Percentiles rank a stretch among this genome's conserved stretches.
These are phyloP conservation scores for Dipus sagitta DNA, from an alignment of 2,797 vertebrate species.

Conservation along the genomic window DNA sequence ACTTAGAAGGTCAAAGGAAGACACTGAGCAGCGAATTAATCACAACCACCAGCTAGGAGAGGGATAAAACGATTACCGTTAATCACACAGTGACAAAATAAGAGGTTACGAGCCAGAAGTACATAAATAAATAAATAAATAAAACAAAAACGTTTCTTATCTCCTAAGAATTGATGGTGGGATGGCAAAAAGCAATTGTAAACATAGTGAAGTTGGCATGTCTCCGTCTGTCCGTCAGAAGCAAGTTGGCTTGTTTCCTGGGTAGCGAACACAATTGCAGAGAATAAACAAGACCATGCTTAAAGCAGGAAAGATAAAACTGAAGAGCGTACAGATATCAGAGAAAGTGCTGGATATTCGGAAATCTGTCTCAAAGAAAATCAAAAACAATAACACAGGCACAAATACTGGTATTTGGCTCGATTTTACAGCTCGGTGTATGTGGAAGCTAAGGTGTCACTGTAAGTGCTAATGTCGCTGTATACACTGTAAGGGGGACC, in stretches of 20 bases:
- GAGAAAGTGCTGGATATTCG: constrained; percentile 38
- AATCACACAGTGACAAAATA: constrained; percentile 90
- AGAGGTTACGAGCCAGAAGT: constrained; percentile 85
- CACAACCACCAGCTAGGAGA: constrained; percentile 90
- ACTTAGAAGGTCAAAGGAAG: constrained; percentile 88
- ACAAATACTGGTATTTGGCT: constrained; percentile 42
- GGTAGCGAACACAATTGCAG: constrained; percentile 85
- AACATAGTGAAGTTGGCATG: constrained; percentile 76
- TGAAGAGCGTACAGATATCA: constrained; percentile 33
- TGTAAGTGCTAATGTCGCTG: not conserved
- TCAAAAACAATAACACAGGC: constrained; percentile 26
- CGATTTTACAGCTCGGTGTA: constrained; percentile 45
- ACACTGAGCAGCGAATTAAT: constrained; percentile 90
- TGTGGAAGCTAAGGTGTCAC: not conserved
- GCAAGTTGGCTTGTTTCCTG: constrained; percentile 88
- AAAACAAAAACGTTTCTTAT: constrained; percentile 78
- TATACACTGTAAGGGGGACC: not conserved
- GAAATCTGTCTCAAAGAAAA: constrained; percentile 63
- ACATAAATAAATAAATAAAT: constrained; percentile 80
- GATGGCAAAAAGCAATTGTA: constrained; percentile 86
- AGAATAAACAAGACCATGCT: constrained; percentile 88
- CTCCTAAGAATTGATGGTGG: constrained; percentile 83
- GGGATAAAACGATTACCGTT: constrained; percentile 92
- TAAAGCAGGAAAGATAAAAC: constrained; percentile 81
- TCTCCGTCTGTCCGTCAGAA: constrained; percentile 84